Conservation (phyloP, 2,888 invertebrate genomes). For the Protonemura montana region DNA sequence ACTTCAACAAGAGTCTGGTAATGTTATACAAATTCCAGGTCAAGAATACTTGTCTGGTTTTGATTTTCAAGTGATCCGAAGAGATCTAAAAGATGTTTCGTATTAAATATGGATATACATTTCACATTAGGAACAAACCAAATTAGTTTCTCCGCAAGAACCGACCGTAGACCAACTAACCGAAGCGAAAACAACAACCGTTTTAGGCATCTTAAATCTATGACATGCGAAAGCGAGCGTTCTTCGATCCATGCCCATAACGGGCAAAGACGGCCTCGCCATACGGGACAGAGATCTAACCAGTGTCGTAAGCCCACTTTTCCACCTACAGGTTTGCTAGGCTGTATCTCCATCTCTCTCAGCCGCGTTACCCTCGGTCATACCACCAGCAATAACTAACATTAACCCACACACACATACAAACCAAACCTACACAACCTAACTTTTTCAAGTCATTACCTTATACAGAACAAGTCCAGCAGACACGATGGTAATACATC, state of each 20-base stretch:
- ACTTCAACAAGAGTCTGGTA: no score
- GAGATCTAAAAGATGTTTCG: no score
- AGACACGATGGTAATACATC: not conserved
- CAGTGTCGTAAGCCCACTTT: not conserved
- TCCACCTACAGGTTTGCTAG: not conserved
- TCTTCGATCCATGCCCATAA: not conserved
- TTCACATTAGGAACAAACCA: no score
- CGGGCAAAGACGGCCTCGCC: not conserved
- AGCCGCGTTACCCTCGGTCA: not conserved
- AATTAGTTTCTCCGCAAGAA: no score
- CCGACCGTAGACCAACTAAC: no score
- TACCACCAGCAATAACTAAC: not conserved
- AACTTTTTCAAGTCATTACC: not conserved
- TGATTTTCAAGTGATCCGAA: no score
- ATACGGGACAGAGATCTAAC: not conserved
- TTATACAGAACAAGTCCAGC: not conserved
- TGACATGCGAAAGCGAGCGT: not conserved
- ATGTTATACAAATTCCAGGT: no score
- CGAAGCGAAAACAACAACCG: no score
- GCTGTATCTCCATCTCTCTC: not conserved
- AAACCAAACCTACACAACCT: not conserved
- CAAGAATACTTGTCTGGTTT: no score
- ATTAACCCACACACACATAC: not conserved
- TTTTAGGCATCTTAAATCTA: not conserved
- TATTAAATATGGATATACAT: no score